These are phyloP conservation scores for Buathra laborator DNA, from an alignment of 2,888 invertebrate genomes.

Conservation along the genomic window DNA sequence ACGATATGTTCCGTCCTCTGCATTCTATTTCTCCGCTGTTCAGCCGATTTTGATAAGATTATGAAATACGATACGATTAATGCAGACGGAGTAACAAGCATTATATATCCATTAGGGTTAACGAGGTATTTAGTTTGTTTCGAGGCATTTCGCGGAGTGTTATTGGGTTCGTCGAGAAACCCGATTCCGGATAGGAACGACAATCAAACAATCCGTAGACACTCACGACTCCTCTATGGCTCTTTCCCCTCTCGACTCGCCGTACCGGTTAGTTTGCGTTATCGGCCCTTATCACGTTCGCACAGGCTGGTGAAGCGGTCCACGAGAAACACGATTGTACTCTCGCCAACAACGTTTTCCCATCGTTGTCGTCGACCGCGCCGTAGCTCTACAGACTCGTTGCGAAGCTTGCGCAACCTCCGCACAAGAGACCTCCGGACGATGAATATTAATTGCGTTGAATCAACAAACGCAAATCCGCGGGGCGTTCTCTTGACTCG, in stretches of 20 bases:
- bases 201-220: conserved; percentile 24
- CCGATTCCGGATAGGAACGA: not conserved
- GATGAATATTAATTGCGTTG: conserved; percentile 69
- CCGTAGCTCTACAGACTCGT: conserved; percentile 29
- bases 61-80: not conserved
- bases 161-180: conserved; percentile 6
- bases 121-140: not conserved
- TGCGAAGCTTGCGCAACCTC: conserved; percentile 34
- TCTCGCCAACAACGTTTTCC: conserved; percentile 7
- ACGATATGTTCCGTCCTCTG: not conserved
- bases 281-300: conserved; percentile 56
- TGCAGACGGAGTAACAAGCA: not conserved
- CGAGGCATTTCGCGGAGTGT: not conserved
- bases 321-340: conserved; percentile 43
- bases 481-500: conserved; percentile 43
- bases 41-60: not conserved
- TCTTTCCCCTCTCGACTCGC: conserved; percentile 5
- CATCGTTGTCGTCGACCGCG: conserved; percentile 50
- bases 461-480: conserved; percentile 68
- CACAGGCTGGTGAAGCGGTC: conserved; percentile 29
- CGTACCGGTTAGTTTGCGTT: conserved; percentile 30
- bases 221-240: conserved; percentile 18
- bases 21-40: not conserved
- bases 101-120: not conserved
- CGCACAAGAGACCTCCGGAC: conserved; percentile 52